Evolutionary conservation across 2,888 invertebrate genomes (phyloP).

Genomic region (Bellardia pandia): DNA sequence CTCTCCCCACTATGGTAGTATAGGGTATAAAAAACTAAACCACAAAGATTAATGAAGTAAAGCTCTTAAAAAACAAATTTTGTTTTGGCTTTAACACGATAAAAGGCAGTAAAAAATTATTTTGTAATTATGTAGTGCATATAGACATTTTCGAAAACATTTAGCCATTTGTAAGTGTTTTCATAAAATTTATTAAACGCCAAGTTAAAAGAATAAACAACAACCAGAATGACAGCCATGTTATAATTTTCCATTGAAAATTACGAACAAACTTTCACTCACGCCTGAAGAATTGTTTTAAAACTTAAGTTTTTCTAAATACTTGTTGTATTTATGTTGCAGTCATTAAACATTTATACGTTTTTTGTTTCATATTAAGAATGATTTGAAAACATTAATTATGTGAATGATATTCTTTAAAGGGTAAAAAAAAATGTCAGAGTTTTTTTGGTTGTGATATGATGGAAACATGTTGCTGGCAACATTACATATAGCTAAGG

Average conservation of each 20-base stretch:
- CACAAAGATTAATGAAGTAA: slow-evolving; percentile 14
- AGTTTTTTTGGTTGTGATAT: background rate
- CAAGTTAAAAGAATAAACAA: background rate
- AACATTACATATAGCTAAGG: too few species aligned
- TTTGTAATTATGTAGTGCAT: slow-evolving; percentile 35
- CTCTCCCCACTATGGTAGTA: too few species aligned
- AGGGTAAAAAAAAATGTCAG: too few species aligned
- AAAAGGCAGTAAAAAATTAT: slow-evolving; percentile 27
- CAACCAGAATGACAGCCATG: slow-evolving; percentile 51
- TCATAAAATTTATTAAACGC: background rate
- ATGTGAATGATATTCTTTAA: background rate
- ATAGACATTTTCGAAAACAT: background rate
- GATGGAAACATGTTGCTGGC: too few species aligned
- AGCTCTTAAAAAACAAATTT: slow-evolving; percentile 34
- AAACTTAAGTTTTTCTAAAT: slow-evolving; percentile 29
- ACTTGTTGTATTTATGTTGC: background rate
- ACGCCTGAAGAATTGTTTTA: slow-evolving; percentile 16
- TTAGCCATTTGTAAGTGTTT: background rate
- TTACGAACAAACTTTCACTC: slow-evolving; percentile 33
- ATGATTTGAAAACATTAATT: slow-evolving; percentile 31
- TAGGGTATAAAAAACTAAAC: slow-evolving; percentile 18
- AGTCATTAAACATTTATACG: background rate
- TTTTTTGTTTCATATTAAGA: slow-evolving; percentile 11
- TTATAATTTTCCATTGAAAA: slow-evolving; percentile 39
- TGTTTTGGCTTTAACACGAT: slow-evolving; percentile 21